Conservation (phyloP, 30 jellyfish, hydroid and myxozoan species). For the Chrysaora quinquecirrha region DNA sequence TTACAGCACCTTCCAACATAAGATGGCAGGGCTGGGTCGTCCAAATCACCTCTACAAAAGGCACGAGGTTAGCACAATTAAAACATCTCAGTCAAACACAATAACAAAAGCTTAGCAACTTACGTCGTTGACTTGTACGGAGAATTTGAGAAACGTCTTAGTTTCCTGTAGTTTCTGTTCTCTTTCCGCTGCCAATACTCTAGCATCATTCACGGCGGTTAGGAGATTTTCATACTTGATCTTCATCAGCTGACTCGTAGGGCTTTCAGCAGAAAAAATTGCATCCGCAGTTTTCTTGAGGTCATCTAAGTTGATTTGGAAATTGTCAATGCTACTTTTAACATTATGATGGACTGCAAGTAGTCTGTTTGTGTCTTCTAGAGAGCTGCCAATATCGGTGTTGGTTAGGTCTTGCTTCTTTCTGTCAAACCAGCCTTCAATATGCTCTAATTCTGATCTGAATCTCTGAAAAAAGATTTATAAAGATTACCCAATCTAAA, state of each 20-base stretch:
- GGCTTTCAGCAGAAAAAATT: constrained; percentile 2
- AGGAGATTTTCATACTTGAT: constrained; percentile 32
- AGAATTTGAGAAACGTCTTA: constrained; percentile 42
- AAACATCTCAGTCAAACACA: no score
- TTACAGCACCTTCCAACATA: no score
- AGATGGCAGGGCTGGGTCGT: no score
- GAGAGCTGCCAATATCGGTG: constrained; percentile 20
- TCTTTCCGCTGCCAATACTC: constrained; percentile 5
- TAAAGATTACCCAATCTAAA: no score
- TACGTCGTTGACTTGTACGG: constrained; percentile 26
- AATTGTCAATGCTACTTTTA: constrained; percentile 20
- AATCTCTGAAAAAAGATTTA: constrained; percentile 54
- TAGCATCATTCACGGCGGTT: constrained; percentile 17
- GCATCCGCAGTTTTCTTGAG: constrained; percentile 23
- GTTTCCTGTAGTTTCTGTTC: constrained; percentile 21
- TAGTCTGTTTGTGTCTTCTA: constrained; percentile 41
- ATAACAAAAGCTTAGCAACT: no score
- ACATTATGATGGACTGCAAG: constrained; percentile 21
- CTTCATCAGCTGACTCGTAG: constrained; percentile 8
- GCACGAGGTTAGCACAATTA: no score
- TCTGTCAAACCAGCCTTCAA: constrained; percentile 64
- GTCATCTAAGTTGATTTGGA: constrained; percentile 21
- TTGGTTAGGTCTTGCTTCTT: constrained; percentile 2
- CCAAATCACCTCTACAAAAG: no score
- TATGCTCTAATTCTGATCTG: constrained; percentile 57